phyloP scores from a whole-genome alignment of 1,140 invertebrate genomes.

The Zaprionus nigranus region DNA sequence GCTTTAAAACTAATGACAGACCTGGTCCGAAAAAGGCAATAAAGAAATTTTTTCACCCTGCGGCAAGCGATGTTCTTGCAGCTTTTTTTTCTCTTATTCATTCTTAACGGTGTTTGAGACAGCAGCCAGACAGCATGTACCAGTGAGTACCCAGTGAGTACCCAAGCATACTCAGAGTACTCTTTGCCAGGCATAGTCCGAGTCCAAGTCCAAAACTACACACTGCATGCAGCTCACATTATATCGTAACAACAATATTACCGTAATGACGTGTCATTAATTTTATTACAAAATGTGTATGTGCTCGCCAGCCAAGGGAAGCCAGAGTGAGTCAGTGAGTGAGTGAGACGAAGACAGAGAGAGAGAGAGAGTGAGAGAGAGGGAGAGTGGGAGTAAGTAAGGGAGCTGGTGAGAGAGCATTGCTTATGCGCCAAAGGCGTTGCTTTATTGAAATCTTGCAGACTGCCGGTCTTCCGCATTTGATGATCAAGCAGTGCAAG shows the following conservation, averaged over 20 bases:
- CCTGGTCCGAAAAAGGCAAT: constrained; percentile 68
- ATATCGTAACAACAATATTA: constrained; percentile 84
- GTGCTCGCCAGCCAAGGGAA: constrained; percentile 29
- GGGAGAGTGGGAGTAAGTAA: neutral
- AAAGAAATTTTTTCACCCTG: constrained; percentile 77
- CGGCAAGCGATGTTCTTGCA: constrained; percentile 30
- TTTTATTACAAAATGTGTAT: constrained; percentile 83
- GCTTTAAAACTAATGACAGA: constrained; percentile 80
- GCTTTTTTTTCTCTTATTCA: constrained; percentile 18
- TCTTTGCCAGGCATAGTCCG: neutral
- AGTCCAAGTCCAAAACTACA: constrained; percentile 11
- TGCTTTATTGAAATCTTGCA: constrained; percentile 72
- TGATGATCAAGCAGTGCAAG: constrained; percentile 47
- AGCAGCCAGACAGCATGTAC: constrained; percentile 20
- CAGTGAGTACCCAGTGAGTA: constrained; percentile 34
- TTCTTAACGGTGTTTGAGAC: constrained; percentile 46
- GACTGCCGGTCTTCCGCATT: constrained; percentile 79
- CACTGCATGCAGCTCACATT: constrained; percentile 64
- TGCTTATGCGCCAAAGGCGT: constrained; percentile 54
- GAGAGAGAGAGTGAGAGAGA: neutral
- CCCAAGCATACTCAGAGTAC: constrained; percentile 22
- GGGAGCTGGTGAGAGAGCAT: neutral
- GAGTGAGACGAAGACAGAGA: neutral
- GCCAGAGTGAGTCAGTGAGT: neutral
- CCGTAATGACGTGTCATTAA: constrained; percentile 84